Percentiles rank a stretch among this genome's conserved stretches.
Conservation (phyloP, 2,888 invertebrate species). For the Pemphredon lugubris region DNA sequence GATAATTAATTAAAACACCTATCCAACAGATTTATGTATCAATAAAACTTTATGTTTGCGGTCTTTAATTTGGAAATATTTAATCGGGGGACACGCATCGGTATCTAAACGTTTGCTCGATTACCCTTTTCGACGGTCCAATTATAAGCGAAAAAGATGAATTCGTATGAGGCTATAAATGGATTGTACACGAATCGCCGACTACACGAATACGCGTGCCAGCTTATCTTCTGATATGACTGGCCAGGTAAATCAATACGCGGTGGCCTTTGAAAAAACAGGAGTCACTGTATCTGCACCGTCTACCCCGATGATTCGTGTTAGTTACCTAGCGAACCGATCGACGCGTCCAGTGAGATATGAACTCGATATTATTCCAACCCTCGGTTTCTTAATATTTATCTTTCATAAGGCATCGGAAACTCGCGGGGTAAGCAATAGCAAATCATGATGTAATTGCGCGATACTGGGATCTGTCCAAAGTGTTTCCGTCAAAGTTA, state of each 20-base stretch:
- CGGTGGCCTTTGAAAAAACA: slow-evolving; percentile 44
- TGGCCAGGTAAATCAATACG: slow-evolving; percentile 61
- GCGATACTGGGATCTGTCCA: too few relatives aligned
- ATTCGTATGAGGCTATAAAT: slow-evolving; percentile 2
- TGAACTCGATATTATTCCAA: slow-evolving; percentile 39
- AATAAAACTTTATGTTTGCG: too few relatives aligned
- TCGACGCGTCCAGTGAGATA: slow-evolving; percentile 47
- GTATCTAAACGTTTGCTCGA: not conserved
- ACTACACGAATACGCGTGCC: slow-evolving; percentile 19
- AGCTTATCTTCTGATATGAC: slow-evolving; percentile 57
- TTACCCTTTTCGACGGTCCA: slow-evolving; percentile 27
- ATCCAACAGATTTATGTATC: too few relatives aligned
- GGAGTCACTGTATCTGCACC: slow-evolving; percentile 42
- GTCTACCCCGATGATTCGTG: slow-evolving; percentile 53
- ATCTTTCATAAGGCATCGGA: not conserved
- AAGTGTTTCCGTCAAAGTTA: too few relatives aligned
- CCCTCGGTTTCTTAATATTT: slow-evolving; percentile 31
- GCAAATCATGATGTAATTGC: too few relatives aligned
- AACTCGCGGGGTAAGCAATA: too few relatives aligned
- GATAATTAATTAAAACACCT: too few relatives aligned
- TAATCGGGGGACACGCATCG: too few relatives aligned
- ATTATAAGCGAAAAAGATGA: slow-evolving; percentile 16
- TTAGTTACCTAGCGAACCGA: slow-evolving; percentile 38
- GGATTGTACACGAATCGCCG: slow-evolving; percentile 33
- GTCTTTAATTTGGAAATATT: too few relatives aligned